Evolutionary conservation across 2,888 invertebrate genomes (phyloP).

Genomic region (Ennomos fuscantarius): DNA sequence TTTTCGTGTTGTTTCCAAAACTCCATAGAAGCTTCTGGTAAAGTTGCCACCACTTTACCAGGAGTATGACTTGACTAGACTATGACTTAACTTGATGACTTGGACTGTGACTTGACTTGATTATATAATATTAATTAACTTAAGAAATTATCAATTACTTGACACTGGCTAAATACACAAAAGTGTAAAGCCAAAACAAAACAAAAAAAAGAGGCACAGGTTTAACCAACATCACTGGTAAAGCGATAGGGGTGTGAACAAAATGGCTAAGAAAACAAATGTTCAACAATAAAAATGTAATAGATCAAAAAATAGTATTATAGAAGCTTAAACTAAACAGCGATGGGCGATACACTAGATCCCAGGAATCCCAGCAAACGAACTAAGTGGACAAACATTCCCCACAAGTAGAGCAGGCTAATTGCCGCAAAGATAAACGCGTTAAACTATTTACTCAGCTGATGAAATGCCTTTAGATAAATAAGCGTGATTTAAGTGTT

Average conservation of each 20-base stretch:
- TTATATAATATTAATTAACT: too few species aligned
- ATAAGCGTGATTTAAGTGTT: conserved; percentile 48
- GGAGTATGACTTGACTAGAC: too few species aligned
- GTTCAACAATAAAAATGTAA: conserved; percentile 4
- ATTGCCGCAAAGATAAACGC: conserved; percentile 51
- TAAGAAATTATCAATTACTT: too few species aligned
- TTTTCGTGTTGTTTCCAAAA: too few species aligned
- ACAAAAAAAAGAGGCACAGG: too few species aligned
- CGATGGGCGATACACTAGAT: conserved; percentile 2
- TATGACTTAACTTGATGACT: too few species aligned
- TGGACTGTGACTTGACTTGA: too few species aligned
- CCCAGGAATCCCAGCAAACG: conserved; percentile 6
- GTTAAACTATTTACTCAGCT: conserved; percentile 34
- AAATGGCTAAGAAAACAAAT: not conserved
- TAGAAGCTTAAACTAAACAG: not conserved
- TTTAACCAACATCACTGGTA: too few species aligned
- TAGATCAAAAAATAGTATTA: not conserved
- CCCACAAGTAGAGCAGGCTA: conserved; percentile 48
- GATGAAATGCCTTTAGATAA: conserved; percentile 47
- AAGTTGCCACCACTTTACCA: too few species aligned
- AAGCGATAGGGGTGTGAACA: not conserved
- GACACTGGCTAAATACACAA: too few species aligned
- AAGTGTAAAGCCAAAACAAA: too few species aligned
- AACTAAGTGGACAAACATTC: conserved; percentile 36
- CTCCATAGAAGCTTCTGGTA: too few species aligned